These are phyloP conservation scores for Atherinosoma microstoma DNA, from an alignment of 2,797 vertebrate species.

Conservation along the genomic window DNA sequence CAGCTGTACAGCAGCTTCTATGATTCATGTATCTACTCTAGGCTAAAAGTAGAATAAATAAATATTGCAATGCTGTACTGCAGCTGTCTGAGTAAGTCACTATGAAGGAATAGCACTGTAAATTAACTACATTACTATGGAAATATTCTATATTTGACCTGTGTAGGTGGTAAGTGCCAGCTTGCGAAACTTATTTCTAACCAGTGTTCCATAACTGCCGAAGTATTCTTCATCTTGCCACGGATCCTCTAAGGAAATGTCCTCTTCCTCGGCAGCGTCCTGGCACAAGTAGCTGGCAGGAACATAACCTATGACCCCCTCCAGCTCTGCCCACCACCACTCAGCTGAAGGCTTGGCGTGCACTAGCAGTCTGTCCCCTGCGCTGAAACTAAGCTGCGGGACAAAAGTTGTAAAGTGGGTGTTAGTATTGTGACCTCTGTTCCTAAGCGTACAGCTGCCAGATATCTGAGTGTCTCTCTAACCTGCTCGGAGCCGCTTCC, in stretches of 20 bases:
- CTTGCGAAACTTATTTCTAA: constrained; percentile 43
- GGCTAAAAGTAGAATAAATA: neutral
- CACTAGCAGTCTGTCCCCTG: constrained; percentile 81
- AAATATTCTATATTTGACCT: neutral
- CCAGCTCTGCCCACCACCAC: constrained; percentile 88
- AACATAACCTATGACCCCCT: constrained; percentile 79
- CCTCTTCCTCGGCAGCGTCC: constrained; percentile 35
- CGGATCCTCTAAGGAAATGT: constrained; percentile 72
- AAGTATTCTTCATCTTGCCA: constrained; percentile 90
- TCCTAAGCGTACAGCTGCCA: neutral
- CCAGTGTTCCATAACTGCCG: constrained; percentile 86
- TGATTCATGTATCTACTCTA: constrained; percentile 1
- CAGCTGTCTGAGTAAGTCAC: neutral
- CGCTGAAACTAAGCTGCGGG: constrained; percentile 73
- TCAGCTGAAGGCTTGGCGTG: constrained; percentile 76
- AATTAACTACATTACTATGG: neutral
- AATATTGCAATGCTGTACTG: neutral
- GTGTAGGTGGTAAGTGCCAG: neutral
- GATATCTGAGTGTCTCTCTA: neutral
- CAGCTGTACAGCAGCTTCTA: neutral
- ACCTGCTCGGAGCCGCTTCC: constrained; percentile 75
- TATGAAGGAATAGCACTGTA: neutral
- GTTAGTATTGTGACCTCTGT: rapidly evolving
- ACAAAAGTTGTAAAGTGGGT: neutral
- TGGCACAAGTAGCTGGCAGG: constrained; percentile 79